These are phyloP conservation scores for Halichoerus grypus DNA, from an alignment of 2,113 vertebrate genomes.

Conservation along the genomic window DNA sequence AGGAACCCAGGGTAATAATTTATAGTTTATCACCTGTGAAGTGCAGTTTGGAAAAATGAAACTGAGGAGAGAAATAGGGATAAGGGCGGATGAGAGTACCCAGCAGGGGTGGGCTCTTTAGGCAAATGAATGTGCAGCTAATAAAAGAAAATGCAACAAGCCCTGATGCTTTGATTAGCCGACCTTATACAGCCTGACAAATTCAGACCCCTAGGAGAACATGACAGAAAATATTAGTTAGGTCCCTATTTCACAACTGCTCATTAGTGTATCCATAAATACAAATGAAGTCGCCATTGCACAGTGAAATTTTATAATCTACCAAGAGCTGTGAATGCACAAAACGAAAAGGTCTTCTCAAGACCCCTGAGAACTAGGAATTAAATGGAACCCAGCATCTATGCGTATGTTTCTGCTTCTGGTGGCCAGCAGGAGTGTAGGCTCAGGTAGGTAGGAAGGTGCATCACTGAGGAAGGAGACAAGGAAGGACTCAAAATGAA, in stretches of 20 bases:
- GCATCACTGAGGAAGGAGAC: neutral
- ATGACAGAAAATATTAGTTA: constrained; percentile 78
- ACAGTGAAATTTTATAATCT: neutral
- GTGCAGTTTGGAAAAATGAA: neutral
- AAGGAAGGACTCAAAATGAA: neutral
- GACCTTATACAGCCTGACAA: constrained; percentile 76
- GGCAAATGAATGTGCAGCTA: constrained; percentile 83
- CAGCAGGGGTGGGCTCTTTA: constrained; percentile 82
- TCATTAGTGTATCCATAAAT: constrained; percentile 81
- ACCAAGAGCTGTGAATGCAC: neutral
- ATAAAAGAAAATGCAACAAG: constrained; percentile 80
- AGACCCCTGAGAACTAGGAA: neutral
- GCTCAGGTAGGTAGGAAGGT: neutral
- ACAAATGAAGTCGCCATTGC: constrained; percentile 82
- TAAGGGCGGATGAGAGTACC: constrained; percentile 67
- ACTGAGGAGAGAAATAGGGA: constrained; percentile 63
- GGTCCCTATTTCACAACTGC: constrained; percentile 80
- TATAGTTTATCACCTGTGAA: neutral
- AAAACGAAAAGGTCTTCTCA: neutral
- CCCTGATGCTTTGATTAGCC: constrained; percentile 82
- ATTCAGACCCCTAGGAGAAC: constrained; percentile 77
- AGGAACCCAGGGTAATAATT: neutral
- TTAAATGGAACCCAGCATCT: neutral
- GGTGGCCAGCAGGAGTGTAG: neutral
- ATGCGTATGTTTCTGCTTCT: neutral